Conservation (phyloP, 2,797 vertebrate genomes). For the Amblyopsis hoosieri region DNA sequence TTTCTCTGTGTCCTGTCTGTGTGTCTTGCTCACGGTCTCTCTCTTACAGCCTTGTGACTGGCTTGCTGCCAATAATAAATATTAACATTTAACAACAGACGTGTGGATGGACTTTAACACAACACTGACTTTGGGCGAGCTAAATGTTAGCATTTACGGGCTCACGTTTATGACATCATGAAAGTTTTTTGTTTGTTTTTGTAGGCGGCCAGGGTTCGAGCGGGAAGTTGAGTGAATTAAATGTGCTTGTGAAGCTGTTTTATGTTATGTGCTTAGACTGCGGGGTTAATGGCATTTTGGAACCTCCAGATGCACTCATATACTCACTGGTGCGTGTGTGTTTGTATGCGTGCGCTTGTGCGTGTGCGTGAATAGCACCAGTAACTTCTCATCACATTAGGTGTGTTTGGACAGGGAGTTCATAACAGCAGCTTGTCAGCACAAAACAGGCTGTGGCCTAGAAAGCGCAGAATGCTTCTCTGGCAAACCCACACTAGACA, state of each 20-base stretch:
- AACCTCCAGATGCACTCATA: too few species aligned
- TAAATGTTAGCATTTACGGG: slow-evolving; percentile 56
- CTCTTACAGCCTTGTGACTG: slow-evolving; percentile 55
- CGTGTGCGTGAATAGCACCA: too few species aligned
- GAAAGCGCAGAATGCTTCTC: slow-evolving; percentile 34
- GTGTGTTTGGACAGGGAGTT: slow-evolving; percentile 35
- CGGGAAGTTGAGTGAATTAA: slow-evolving; percentile 54
- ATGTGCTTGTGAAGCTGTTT: slow-evolving; percentile 53
- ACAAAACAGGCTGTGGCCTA: slow-evolving; percentile 41
- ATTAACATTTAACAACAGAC: slow-evolving; percentile 59
- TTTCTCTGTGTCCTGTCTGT: slow-evolving; percentile 10
- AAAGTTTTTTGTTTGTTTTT: slow-evolving; percentile 21
- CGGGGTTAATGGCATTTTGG: not conserved
- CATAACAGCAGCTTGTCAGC: slow-evolving; percentile 31
- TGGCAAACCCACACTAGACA: slow-evolving; percentile 3
- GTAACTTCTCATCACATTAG: too few species aligned
- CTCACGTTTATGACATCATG: slow-evolving; percentile 69
- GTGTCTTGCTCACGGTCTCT: not conserved
- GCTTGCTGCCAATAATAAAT: slow-evolving; percentile 62
- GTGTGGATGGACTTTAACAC: slow-evolving; percentile 46
- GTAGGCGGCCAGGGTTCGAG: not conserved
- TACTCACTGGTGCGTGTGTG: too few species aligned
- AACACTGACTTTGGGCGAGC: slow-evolving; percentile 22
- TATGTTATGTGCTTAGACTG: slow-evolving; percentile 28
- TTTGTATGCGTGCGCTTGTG: too few species aligned